phyloP scores from a whole-genome alignment of 1,140 invertebrate genomes.

The Lepeophtheirus salmonis region DNA sequence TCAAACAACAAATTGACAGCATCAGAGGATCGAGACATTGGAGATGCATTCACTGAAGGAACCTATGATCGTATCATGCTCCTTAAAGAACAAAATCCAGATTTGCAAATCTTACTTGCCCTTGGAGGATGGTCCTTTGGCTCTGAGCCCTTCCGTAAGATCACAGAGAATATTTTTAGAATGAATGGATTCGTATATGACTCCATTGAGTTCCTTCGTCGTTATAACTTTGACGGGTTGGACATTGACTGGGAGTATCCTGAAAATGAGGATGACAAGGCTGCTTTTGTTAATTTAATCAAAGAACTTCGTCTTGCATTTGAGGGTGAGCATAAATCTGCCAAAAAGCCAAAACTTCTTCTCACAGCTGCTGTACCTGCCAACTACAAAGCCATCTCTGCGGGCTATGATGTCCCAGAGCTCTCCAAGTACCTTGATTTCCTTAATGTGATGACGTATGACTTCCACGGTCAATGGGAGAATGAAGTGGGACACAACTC shows the following conservation, averaged over 20 bases:
- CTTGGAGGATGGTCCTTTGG: conserved; percentile 89
- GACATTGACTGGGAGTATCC: conserved; percentile 77
- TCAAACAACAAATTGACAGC: conserved; percentile 50
- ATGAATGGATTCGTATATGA: conserved; percentile 91
- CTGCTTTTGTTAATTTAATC: conserved; percentile 55
- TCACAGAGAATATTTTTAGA: conserved; percentile 68
- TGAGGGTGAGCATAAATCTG: conserved; percentile 62
- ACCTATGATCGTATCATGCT: conserved; percentile 63
- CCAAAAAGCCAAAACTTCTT: conserved; percentile 54
- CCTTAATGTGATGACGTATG: conserved; percentile 86
- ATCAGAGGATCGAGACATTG: conserved; percentile 46
- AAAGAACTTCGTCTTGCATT: conserved; percentile 68
- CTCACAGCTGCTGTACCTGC: conserved; percentile 76
- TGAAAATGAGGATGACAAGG: conserved; percentile 58
- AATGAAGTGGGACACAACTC: conserved; percentile 76
- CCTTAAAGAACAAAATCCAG: conserved; percentile 67
- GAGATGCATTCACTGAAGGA: conserved; percentile 31
- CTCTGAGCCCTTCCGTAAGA: conserved; percentile 73
- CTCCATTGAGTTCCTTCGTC: conserved; percentile 71
- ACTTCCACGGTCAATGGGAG: conserved; percentile 85
- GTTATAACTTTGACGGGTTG: conserved; percentile 81
- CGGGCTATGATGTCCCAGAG: conserved; percentile 78
- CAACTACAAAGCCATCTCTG: conserved; percentile 73
- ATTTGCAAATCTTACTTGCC: conserved; percentile 69
- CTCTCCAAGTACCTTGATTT: conserved; percentile 83